phyloP scores from a whole-genome alignment of 2,888 invertebrate genomes.

The Hydriomena furcata region DNA sequence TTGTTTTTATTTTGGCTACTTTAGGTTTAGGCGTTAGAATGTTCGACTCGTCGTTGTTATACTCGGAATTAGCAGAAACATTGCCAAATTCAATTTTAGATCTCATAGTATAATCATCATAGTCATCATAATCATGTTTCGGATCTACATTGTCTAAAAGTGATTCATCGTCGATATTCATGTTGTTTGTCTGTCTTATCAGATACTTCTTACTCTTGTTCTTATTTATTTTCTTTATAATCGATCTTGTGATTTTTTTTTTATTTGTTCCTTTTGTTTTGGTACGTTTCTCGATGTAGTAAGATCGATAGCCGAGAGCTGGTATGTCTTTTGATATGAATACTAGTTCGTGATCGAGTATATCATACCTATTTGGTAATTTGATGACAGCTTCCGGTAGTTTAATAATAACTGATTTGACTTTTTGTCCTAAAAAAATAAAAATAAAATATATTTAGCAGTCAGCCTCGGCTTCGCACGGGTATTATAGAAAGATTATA shows the following conservation, averaged over 20 bases:
- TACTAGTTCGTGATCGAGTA: slow-evolving; percentile 86
- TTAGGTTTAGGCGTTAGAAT: slow-evolving; percentile 6
- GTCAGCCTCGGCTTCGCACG: too few relatives aligned
- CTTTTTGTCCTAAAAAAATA: slow-evolving; percentile 60
- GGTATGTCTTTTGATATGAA: slow-evolving; percentile 87
- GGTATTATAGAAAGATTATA: too few relatives aligned
- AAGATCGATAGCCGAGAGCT: slow-evolving; percentile 87
- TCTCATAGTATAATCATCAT: slow-evolving; percentile 28
- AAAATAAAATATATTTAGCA: not conserved
- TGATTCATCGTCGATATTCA: slow-evolving; percentile 38
- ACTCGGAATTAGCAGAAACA: not conserved
- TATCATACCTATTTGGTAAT: slow-evolving; percentile 81
- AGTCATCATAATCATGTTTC: slow-evolving; percentile 42
- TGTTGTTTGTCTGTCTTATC: slow-evolving; percentile 41
- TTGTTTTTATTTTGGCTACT: not conserved
- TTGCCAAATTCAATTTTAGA: slow-evolving; percentile 3
- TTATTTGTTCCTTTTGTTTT: not conserved
- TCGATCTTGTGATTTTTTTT: slow-evolving; percentile 32
- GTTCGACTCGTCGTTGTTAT: not conserved
- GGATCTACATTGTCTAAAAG: slow-evolving; percentile 27
- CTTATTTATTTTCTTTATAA: slow-evolving; percentile 50
- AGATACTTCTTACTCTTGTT: slow-evolving; percentile 49
- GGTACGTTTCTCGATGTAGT: slow-evolving; percentile 65
- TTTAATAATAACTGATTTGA: slow-evolving; percentile 85
- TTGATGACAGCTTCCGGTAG: slow-evolving; percentile 81